Evolutionary conservation across 2,113 vertebrate genomes (phyloP).

Genomic region (Misgurnus mizolepis): DNA sequence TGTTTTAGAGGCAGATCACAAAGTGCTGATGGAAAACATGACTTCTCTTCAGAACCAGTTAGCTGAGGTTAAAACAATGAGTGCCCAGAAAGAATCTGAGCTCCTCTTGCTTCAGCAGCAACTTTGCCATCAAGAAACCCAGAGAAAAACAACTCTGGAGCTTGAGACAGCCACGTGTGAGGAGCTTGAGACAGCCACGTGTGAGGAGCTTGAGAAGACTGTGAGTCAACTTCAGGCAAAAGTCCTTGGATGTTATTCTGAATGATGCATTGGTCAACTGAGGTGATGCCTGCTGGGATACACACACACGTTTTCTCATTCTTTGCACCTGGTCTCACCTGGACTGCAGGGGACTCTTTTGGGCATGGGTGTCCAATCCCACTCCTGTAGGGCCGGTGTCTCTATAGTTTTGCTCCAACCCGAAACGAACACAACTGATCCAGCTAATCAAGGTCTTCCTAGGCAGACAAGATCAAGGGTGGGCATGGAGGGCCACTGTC

Average conservation of each 20-base stretch:
- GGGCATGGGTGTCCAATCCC: no score
- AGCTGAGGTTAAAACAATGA: background rate
- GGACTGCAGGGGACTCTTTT: no score
- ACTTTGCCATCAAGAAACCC: slow-evolving; percentile 7
- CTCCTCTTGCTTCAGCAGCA: background rate
- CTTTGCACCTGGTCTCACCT: no score
- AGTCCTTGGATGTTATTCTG: slow-evolving; percentile 61
- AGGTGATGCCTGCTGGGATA: slow-evolving; percentile 69
- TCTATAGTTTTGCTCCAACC: no score
- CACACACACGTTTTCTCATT: background rate
- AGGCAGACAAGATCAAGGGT: no score
- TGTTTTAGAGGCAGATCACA: slow-evolving; percentile 5
- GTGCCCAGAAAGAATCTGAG: slow-evolving; percentile 19
- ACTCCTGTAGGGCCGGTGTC: no score
- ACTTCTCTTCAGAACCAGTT: slow-evolving; percentile 9
- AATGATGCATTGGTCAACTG: slow-evolving; percentile 82
- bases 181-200: background rate
- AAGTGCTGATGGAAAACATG: background rate
- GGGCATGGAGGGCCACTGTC: no score
- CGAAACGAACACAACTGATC: no score
- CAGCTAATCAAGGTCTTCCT: no score
- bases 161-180: background rate
- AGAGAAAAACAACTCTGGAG: background rate
- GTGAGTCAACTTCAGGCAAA: background rate
- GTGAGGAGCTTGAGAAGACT: background rate